Evolutionary conservation across 2,113 vertebrate species (phyloP).

Genomic region (Myiozetetes cayanensis): DNA sequence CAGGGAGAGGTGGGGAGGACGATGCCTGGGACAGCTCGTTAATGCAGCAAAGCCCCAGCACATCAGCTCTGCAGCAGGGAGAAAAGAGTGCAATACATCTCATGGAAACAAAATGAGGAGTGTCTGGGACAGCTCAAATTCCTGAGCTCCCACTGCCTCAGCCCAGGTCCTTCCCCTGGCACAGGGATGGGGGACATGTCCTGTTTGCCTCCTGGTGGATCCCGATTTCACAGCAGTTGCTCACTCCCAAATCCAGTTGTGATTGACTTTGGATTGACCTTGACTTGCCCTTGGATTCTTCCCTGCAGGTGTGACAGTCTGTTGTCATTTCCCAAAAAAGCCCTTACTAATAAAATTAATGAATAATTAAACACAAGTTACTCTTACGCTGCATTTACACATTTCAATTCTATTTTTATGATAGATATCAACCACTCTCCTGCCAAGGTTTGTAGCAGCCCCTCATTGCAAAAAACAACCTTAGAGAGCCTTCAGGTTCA

Average conservation of each 20-base stretch:
- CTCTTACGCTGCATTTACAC: neutral
- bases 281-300: neutral
- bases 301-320: neutral
- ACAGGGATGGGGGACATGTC: accelerated
- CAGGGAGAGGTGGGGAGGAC: neutral
- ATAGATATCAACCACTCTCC: neutral
- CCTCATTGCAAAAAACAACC: neutral
- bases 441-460: neutral
- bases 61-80: neutral
- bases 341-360: neutral
- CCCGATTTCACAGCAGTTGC: neutral
- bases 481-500: neutral
- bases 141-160: no score
- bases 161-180: neutral
- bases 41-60: neutral
- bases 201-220: neutral
- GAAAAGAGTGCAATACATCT: neutral
- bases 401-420: neutral
- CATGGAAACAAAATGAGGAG: neutral
- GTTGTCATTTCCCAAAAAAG: neutral
- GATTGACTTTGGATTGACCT: neutral
- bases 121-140: neutral
- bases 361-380: neutral
- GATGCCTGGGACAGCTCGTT: neutral
- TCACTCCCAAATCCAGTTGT: neutral